Evolutionary conservation across 2,113 vertebrate species (phyloP), one percentile per base, ranked within the genome.

Genomic region (Pelvicachromis taeniatus): DNA sequence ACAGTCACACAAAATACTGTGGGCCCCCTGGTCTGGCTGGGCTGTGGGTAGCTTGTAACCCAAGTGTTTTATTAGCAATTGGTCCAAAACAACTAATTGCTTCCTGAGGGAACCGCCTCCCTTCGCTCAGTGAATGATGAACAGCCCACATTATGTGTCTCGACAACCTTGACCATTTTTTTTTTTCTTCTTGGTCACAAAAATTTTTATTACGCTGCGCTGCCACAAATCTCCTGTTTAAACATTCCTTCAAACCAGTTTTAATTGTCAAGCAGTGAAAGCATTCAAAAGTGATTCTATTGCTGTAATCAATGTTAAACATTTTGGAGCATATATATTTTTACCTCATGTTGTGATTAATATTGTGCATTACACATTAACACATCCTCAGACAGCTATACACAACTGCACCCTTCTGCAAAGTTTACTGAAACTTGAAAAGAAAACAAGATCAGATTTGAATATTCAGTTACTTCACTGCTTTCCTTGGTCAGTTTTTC

Each of bases 51-150:
- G 90, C 93, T 93, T 93, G 93, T 94, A 94, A 93, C 87, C 92
- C 80, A 91, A 94, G 92, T 91, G 90, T 94, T 95, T 95, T 96
- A 95, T 95, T 95, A 95, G 94, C 85, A 88, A 92, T 89, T 91
- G 90, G 89, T 93, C 92, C 92, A 92, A 93, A 88, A 90, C 83
- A 88, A 88, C 95, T 95, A 95, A 96, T 96, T 95, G 94, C 95
- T 95, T 96, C 95, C 95, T 95, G 87, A 95, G 95, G 95, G 95
- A 95, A 92, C 85, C 54, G 70, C 91, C 92, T 90, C 90, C 90
- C 89, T 91, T 88, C 58, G 56, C 87, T 87, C 87, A 56, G 33
- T 86, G 87, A 89, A 93, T 95, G 94, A 95, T 93, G 91, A 94
- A 95, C 87, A 13, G 90, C 83, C 83, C 84, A 86, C 85, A 92